phyloP scores from a whole-genome alignment of 2,797 vertebrate species.

The Enteromius treurensis region DNA sequence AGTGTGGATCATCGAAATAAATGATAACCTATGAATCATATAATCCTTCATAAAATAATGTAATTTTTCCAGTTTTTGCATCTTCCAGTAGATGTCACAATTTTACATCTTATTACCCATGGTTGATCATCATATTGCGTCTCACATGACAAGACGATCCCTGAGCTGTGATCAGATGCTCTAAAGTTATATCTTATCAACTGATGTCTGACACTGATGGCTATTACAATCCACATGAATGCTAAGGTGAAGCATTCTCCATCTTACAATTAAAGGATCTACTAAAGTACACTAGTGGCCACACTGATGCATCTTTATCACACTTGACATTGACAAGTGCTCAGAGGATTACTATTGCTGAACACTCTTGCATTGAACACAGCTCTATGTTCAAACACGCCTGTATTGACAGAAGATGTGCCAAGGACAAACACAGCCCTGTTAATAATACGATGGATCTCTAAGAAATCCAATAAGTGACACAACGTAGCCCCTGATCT shows the following conservation, averaged over 20 bases:
- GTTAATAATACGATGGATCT: conserved; percentile 39
- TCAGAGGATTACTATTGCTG: neutral
- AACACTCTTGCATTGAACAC: conserved; percentile 26
- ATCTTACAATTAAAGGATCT: conserved; percentile 17
- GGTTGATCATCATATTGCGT: neutral
- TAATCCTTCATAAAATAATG: neutral
- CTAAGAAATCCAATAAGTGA: conserved; percentile 43
- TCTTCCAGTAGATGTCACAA: conserved; percentile 58
- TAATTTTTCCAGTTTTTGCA: conserved; percentile 24
- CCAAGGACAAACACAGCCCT: conserved; percentile 36
- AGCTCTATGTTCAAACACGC: conserved; percentile 19
- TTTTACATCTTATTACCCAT: conserved; percentile 41
- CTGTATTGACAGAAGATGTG: conserved; percentile 38
- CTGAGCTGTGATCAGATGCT: neutral
- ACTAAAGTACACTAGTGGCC: neutral
- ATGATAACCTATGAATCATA: neutral
- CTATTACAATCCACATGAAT: conserved; percentile 6
- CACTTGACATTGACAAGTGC: conserved; percentile 30
- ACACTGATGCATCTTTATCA: conserved; percentile 11
- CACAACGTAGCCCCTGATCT: conserved; percentile 44
- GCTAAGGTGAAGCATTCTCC: neutral
- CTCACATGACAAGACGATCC: neutral
- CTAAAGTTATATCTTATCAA: neutral
- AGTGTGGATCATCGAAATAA: neutral
- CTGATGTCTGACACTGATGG: neutral